Conservation (phyloP, 2,888 invertebrate species). For the Drosophila nigritarsus region DNA sequence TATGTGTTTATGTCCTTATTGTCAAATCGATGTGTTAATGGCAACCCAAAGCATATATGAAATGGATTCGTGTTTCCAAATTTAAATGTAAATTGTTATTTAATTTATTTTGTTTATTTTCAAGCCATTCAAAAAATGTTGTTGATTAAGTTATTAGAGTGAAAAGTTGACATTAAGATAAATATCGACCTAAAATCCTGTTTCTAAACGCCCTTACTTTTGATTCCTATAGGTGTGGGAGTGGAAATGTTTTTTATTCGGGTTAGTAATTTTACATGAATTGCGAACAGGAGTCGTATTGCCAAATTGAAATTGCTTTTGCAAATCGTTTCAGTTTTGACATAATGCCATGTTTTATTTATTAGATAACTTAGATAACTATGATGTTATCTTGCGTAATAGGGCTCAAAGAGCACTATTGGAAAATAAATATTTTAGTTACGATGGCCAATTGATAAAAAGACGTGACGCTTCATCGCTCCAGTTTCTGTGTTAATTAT, state of each 20-base stretch:
- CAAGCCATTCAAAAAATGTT: too few species aligned
- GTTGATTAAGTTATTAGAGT: not conserved
- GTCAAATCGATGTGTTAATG: not conserved
- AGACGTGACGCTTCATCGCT: conserved; percentile 15
- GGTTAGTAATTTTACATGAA: too few species aligned
- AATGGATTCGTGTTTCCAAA: not conserved
- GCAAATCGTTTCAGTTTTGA: not conserved
- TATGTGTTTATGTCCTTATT: not conserved
- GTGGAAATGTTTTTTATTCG: not conserved
- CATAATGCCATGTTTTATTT: not conserved
- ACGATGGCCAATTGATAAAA: conserved; percentile 29
- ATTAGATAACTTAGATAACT: not conserved
- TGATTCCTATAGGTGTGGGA: not conserved
- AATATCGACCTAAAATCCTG: not conserved
- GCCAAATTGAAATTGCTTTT: not conserved
- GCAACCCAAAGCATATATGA: not conserved
- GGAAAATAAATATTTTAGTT: conserved; percentile 18
- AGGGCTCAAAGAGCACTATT: not conserved
- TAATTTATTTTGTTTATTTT: not conserved
- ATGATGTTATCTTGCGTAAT: conserved; percentile 7
- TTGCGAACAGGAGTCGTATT: not conserved
- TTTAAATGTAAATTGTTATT: not conserved
- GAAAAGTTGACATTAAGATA: not conserved
- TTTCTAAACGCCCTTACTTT: not conserved
- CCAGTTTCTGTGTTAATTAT: conserved; percentile 13